phyloP scores from a whole-genome alignment of 2,888 invertebrate genomes.

The Diploptera punctata region DNA sequence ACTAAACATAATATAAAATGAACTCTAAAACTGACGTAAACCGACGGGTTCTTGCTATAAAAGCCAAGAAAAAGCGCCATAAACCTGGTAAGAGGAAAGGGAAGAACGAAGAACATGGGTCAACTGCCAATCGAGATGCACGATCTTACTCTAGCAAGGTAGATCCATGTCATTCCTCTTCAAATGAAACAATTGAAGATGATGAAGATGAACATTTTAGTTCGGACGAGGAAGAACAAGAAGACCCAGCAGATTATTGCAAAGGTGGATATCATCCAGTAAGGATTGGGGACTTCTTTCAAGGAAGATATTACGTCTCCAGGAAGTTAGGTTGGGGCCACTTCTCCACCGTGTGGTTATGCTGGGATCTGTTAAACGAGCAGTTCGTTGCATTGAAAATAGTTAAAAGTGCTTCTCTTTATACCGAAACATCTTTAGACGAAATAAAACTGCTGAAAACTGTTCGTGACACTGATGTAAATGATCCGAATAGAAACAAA shows the following conservation, averaged over 20 bases:
- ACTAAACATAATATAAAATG: slow-evolving; percentile 58
- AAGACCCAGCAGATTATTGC: slow-evolving; percentile 95
- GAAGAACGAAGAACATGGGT: slow-evolving; percentile 69
- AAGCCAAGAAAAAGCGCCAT: slow-evolving; percentile 91
- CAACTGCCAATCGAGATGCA: slow-evolving; percentile 46
- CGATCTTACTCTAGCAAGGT: slow-evolving; percentile 43
- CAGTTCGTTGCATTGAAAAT: slow-evolving; percentile 98
- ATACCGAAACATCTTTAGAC: slow-evolving; percentile 98
- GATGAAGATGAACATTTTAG: slow-evolving; percentile 77
- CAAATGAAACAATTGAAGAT: slow-evolving; percentile 80
- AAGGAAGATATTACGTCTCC: slow-evolving; percentile 92
- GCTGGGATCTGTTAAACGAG: slow-evolving; percentile 96
- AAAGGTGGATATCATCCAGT: slow-evolving; percentile 99
- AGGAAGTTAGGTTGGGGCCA: slow-evolving; percentile 98
- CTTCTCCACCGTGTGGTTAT: slow-evolving; percentile 99
- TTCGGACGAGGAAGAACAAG: slow-evolving; percentile 94
- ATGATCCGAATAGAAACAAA: slow-evolving; percentile 92
- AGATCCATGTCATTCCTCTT: slow-evolving; percentile 59
- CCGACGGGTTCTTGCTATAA: slow-evolving; percentile 88
- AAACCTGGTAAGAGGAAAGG: slow-evolving; percentile 80
- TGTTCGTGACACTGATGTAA: slow-evolving; percentile 92
- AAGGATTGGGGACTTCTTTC: slow-evolving; percentile 96
- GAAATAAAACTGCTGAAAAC: slow-evolving; percentile 97
- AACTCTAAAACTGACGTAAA: slow-evolving; percentile 91
- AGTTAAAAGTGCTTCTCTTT: slow-evolving; percentile 98